Conservation (phyloP, 2,797 vertebrate genomes). For the Phylloscopus collybita region DNA sequence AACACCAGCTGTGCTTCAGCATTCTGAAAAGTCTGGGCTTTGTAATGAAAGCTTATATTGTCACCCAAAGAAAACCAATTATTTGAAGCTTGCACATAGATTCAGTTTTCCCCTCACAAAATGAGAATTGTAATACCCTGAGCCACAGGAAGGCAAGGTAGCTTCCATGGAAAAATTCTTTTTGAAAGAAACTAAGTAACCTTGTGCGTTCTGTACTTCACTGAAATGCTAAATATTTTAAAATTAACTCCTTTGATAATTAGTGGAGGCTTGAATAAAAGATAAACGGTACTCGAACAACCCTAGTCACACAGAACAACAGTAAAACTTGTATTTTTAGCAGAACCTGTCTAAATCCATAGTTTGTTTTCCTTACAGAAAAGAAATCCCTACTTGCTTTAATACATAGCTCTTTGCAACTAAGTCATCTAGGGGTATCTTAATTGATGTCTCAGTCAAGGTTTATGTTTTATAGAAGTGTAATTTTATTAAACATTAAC, state of each 20-base stretch:
- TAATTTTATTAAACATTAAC: background rate
- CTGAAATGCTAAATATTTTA: background rate
- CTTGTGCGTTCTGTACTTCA: background rate
- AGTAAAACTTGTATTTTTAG: background rate
- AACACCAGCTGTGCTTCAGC: slow-evolving; percentile 42
- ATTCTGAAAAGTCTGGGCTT: slow-evolving; percentile 21
- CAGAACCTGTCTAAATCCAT: background rate
- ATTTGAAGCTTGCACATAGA: slow-evolving; percentile 5
- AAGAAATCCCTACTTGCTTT: background rate
- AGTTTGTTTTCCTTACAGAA: background rate
- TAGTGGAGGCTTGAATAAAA: slow-evolving; percentile 12
- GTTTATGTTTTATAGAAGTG: background rate
- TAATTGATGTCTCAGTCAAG: background rate
- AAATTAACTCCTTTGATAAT: background rate
- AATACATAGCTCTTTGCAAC: background rate
- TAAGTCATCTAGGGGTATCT: background rate
- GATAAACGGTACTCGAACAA: background rate
- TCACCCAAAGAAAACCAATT: slow-evolving; percentile 33
- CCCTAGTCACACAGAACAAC: background rate
- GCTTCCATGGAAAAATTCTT: background rate
- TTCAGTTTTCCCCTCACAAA: background rate
- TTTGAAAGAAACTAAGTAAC: background rate
- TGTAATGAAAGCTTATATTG: background rate
- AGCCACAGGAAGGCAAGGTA: slow-evolving; percentile 4
- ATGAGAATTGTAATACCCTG: background rate